These are phyloP conservation scores for Chaetorhynchus papuensis DNA, from an alignment of 2,113 vertebrate genomes.

Conservation along the genomic window DNA sequence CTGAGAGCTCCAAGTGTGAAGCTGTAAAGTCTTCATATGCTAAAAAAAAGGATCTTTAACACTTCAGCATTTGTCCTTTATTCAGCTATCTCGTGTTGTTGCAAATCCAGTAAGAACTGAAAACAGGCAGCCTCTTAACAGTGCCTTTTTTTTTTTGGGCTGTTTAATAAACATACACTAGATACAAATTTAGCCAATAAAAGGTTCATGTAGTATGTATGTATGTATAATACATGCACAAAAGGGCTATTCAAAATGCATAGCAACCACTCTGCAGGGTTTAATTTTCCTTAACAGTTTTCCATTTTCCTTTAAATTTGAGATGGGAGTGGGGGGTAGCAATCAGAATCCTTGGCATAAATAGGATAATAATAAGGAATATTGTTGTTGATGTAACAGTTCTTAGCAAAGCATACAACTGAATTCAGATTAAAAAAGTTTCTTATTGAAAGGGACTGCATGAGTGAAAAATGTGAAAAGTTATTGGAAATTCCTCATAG, in stretches of 20 bases:
- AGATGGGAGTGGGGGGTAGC: slow-evolving; percentile 22
- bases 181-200: slow-evolving; percentile 61
- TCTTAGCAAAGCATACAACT: slow-evolving; percentile 7
- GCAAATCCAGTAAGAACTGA: neutral
- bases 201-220: slow-evolving; percentile 31
- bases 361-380: slow-evolving; percentile 52
- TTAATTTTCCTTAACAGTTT: slow-evolving; percentile 57
- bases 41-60: neutral
- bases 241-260: slow-evolving; percentile 51
- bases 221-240: slow-evolving; percentile 47
- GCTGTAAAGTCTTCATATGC: slow-evolving; percentile 1
- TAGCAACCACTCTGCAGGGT: slow-evolving; percentile 49
- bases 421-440: slow-evolving; percentile 40
- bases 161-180: slow-evolving; percentile 44
- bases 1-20: slow-evolving; percentile 29
- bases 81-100: neutral
- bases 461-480: slow-evolving; percentile 1
- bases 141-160: neutral
- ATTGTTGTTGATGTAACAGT: slow-evolving; percentile 37
- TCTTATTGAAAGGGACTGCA: neutral
- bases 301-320: slow-evolving; percentile 59
- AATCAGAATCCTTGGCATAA: slow-evolving; percentile 42
- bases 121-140: neutral
- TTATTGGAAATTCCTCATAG: neutral
- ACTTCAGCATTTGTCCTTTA: slow-evolving; percentile 27